phyloP scores from a whole-genome alignment of 1,140 invertebrate species.

The Neodiprion virginianus region DNA sequence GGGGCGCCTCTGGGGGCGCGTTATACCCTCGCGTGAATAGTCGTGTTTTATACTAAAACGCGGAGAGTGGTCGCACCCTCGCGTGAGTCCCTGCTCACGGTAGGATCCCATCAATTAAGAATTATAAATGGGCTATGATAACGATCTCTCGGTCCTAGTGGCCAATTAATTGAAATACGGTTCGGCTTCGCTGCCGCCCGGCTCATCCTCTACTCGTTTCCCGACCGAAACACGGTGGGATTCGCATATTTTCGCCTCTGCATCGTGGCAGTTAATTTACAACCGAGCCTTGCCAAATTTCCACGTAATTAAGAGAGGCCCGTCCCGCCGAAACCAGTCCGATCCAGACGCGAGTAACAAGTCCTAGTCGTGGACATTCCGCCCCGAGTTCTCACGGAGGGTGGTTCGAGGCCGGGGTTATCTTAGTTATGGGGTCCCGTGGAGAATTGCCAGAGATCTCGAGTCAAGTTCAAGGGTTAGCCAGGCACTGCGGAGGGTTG shows the following conservation, averaged over 20 bases:
- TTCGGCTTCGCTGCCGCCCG: neutral
- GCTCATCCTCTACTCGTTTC: neutral
- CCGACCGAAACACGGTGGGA: neutral
- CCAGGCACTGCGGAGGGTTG: slow-evolving; percentile 3
- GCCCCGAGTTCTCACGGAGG: neutral
- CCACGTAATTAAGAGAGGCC: neutral
- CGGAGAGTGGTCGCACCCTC: neutral
- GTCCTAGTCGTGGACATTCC: neutral
- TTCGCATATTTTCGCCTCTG: neutral
- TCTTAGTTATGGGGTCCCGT: slow-evolving; percentile 15
- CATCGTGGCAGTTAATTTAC: neutral
- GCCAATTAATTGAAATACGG: slow-evolving; percentile 5
- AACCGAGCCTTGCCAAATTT: slow-evolving; percentile 4
- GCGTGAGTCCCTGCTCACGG: slow-evolving; percentile 2
- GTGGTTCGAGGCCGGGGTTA: slow-evolving; percentile 3
- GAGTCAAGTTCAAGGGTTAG: neutral
- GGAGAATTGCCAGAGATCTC: slow-evolving; percentile 27
- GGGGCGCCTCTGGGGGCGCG: neutral
- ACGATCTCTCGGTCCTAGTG: neutral
- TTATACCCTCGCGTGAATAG: neutral
- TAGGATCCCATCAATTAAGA: slow-evolving; percentile 2
- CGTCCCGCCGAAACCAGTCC: neutral
- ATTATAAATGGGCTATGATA: neutral
- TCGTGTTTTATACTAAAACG: too few relatives aligned
- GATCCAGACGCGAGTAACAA: neutral